Percentiles rank a stretch among this genome's conserved stretches.
These are phyloP conservation scores for Mimachlamys varia DNA, from an alignment of 2,888 invertebrate species.

Conservation along the genomic window DNA sequence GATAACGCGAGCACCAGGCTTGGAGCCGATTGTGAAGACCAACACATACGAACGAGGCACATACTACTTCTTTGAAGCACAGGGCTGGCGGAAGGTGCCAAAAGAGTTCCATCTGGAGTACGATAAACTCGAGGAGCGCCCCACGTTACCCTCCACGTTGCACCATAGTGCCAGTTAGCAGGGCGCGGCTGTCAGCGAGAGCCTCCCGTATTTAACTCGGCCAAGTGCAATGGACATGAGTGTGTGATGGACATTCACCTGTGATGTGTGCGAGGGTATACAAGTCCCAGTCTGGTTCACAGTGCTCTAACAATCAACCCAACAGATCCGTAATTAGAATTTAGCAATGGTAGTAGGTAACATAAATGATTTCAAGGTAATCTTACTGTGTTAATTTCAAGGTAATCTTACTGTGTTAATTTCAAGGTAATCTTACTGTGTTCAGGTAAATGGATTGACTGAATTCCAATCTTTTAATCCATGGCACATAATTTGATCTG, in stretches of 20 bases:
- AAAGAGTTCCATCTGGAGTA: slow-evolving; percentile 99
- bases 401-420: too few relatives aligned
- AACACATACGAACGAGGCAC: slow-evolving; percentile 98
- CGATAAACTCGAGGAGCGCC: slow-evolving; percentile 98
- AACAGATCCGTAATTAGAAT: background rate
- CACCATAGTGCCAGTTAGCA: slow-evolving; percentile 70
- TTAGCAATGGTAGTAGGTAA: too few relatives aligned
- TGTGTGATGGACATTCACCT: background rate
- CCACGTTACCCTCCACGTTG: slow-evolving; percentile 81
- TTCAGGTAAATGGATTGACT: too few relatives aligned
- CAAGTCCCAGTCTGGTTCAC: background rate
- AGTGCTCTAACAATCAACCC: background rate
- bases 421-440: too few relatives aligned
- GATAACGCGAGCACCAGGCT: slow-evolving; percentile 98
- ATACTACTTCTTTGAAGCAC: slow-evolving; percentile 99
- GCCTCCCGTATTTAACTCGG: slow-evolving; percentile 14
- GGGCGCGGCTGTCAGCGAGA: background rate
- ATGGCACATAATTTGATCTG: too few relatives aligned
- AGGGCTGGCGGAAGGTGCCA: slow-evolving; percentile 99
- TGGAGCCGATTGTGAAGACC: slow-evolving; percentile 96
- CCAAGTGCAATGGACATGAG: slow-evolving; percentile 40
- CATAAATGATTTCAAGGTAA: too few relatives aligned
- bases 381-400: too few relatives aligned
- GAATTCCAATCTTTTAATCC: too few relatives aligned
- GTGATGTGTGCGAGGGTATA: background rate